phyloP scores from a whole-genome alignment of 1,140 invertebrate species.

The Venturia canescens region DNA sequence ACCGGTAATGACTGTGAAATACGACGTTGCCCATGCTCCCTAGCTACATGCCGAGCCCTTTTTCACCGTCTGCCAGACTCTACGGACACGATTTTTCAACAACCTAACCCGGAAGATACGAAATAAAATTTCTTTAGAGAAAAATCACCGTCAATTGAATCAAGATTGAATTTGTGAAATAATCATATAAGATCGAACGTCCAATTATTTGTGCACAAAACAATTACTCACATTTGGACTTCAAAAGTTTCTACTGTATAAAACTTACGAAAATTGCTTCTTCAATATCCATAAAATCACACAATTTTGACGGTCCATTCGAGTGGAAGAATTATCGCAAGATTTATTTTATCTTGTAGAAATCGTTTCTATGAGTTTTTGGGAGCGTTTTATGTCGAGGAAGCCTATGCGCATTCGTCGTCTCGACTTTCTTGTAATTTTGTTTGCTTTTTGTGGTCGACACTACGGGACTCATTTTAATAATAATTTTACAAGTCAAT shows the following conservation, averaged over 20 bases:
- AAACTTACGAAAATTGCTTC: neutral
- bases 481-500: neutral
- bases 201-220: too few species aligned
- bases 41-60: constrained; percentile 1
- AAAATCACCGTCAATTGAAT: constrained; percentile 6
- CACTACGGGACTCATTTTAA: neutral
- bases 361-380: too few species aligned
- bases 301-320: too few species aligned
- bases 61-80: constrained; percentile 14
- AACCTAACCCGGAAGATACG: constrained; percentile 5
- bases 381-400: too few species aligned
- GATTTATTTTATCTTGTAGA: too few species aligned
- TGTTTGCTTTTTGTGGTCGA: too few species aligned
- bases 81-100: constrained; percentile 40
- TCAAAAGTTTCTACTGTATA: too few species aligned
- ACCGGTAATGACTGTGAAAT: constrained; percentile 74
- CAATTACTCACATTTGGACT: too few species aligned
- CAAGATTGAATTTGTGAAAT: constrained; percentile 20
- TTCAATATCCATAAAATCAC: too few species aligned
- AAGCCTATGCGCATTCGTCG: too few species aligned
- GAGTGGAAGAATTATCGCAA: too few species aligned
- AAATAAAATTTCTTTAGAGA: neutral
- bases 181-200: neutral
- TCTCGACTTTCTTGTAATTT: too few species aligned
- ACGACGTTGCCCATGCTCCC: constrained; percentile 60